Evolutionary conservation across 2,888 invertebrate species (phyloP).

Genomic region (Tinea trinotella): DNA sequence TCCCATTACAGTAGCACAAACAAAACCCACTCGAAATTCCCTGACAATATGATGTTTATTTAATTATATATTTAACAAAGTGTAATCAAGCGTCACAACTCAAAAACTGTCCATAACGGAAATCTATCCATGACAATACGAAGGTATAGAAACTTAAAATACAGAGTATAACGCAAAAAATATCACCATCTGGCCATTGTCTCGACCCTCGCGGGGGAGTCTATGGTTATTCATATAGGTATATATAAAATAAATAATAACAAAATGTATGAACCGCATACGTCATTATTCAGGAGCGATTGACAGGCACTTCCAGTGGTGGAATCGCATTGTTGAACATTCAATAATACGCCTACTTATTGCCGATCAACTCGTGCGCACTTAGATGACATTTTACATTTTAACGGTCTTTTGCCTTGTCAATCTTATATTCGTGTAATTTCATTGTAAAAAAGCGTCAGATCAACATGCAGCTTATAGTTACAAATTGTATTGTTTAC

Average conservation of each 20-base stretch:
- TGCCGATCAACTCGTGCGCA: conserved; percentile 33
- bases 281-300: conserved; percentile 67
- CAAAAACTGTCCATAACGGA: not conserved
- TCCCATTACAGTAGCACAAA: not conserved
- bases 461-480: no score
- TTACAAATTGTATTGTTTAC: no score
- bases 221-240: conserved; percentile 21
- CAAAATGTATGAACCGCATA: conserved; percentile 68
- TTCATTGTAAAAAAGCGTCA: no score
- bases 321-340: conserved; percentile 20
- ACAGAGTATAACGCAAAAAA: conserved; percentile 63
- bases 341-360: conserved; percentile 70
- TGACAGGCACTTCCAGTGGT: conserved; percentile 65
- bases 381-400: conserved; percentile 23
- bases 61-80: not conserved
- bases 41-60: not conserved
- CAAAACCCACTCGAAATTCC: not conserved
- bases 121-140: conserved; percentile 41
- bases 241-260: conserved; percentile 24
- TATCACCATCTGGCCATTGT: conserved; percentile 70
- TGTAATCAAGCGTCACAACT: not conserved
- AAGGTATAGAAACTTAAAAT: conserved; percentile 46
- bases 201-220: conserved; percentile 53
- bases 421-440: no score
- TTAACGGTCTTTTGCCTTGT: not conserved